Evolutionary conservation across 1,140 invertebrate genomes (phyloP).

Genomic region (Elymnias hypermnestra): DNA sequence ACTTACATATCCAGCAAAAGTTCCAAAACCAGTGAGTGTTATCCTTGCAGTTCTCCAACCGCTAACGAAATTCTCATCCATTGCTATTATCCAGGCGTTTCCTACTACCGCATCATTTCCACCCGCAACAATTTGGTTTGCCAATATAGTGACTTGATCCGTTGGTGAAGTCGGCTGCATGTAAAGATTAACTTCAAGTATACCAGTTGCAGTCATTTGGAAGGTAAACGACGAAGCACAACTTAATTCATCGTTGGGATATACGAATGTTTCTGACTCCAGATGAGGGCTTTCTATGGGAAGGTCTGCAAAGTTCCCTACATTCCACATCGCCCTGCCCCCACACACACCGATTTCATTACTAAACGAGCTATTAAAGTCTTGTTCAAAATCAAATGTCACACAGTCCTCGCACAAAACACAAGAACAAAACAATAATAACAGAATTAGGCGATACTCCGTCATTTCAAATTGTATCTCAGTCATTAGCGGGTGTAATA

Average conservation of each 20-base stretch:
- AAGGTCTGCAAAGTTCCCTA: constrained; percentile 23
- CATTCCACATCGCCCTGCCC: constrained; percentile 24
- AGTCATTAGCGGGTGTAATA: constrained; percentile 7
- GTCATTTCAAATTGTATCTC: constrained; percentile 19
- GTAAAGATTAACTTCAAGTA: constrained; percentile 34
- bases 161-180: constrained; percentile 22
- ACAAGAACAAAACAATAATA: constrained; percentile 17
- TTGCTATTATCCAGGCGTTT: constrained; percentile 10
- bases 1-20: constrained; percentile 36
- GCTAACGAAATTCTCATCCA: constrained; percentile 15
- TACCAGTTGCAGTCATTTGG: constrained; percentile 23
- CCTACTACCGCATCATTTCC: constrained; percentile 28
- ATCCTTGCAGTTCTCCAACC: constrained; percentile 34
- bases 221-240: constrained; percentile 31
- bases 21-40: constrained; percentile 8
- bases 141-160: constrained; percentile 32
- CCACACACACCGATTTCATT: constrained; percentile 25
- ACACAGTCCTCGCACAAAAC: constrained; percentile 33
- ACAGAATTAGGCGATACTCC: constrained; percentile 20
- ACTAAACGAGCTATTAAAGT: constrained; percentile 24
- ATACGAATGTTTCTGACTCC: constrained; percentile 24
- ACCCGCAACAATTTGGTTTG: constrained; percentile 20
- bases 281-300: constrained; percentile 24
- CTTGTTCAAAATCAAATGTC: constrained; percentile 36
- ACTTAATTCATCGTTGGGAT: constrained; percentile 23